phyloP scores from a whole-genome alignment of 2,113 vertebrate genomes.

The Cochlearius cochlearius region DNA sequence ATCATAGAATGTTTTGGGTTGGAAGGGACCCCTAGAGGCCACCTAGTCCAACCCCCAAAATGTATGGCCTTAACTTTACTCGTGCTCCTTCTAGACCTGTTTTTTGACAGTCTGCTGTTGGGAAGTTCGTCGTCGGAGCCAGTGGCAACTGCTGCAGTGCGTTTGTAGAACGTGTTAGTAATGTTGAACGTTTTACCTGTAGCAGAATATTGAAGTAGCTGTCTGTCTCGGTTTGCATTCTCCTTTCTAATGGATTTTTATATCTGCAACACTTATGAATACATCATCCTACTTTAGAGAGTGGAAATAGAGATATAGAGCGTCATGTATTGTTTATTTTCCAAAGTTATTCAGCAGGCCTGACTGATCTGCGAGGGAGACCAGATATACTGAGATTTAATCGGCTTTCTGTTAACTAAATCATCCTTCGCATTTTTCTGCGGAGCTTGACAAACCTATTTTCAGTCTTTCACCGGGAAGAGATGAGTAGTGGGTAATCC shows the following conservation, averaged over 20 bases:
- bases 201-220: neutral
- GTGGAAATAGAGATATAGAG: neutral
- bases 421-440: neutral
- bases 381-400: neutral
- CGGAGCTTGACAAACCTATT: neutral
- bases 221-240: neutral
- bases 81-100: neutral
- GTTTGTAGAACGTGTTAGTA: neutral
- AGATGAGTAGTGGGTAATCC: neutral
- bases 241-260: neutral
- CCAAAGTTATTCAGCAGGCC: neutral
- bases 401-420: neutral
- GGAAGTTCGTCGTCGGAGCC: neutral
- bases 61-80: neutral
- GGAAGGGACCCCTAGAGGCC: no score
- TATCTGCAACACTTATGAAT: neutral
- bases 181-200: neutral
- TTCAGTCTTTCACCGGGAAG: neutral
- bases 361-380: neutral
- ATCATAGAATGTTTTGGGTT: no score
- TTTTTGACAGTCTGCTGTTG: neutral
- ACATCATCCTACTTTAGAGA: neutral
- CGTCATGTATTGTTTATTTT: neutral
- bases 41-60: no score
- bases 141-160: neutral